phyloP scores from a whole-genome alignment of 2,113 vertebrate species.

The Heliornis fulica region DNA sequence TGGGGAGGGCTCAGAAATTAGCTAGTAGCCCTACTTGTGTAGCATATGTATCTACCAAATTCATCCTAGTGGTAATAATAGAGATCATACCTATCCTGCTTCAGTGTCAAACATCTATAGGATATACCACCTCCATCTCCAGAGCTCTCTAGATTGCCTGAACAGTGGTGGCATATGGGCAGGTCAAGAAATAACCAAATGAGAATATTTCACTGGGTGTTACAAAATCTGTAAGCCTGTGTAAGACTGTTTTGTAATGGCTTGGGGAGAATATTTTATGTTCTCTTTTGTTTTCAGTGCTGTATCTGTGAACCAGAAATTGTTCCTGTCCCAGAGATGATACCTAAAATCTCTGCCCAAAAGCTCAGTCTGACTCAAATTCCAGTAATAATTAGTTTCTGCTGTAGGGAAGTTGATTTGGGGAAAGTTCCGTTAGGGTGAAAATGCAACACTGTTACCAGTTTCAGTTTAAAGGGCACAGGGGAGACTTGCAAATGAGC shows the following conservation, averaged over 20 bases:
- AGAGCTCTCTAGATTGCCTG: not conserved
- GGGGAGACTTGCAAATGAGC: not conserved
- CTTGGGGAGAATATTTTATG: not conserved
- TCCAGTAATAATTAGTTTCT: constrained; percentile 5
- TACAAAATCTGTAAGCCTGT: not conserved
- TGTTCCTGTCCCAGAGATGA: not conserved
- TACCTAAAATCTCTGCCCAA: constrained; percentile 15
- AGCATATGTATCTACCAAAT: not conserved
- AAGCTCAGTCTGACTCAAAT: constrained; percentile 7
- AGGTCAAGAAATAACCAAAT: not conserved
- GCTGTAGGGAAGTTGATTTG: not conserved
- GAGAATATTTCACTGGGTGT: not conserved
- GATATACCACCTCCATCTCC: not conserved
- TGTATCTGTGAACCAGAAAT: not conserved
- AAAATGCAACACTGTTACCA: not conserved
- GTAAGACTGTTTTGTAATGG: not conserved
- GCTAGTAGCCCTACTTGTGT: not conserved
- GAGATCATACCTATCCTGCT: not conserved
- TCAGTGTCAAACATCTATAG: not conserved
- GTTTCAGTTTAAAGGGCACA: constrained; percentile 3
- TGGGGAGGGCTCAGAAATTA: not conserved
- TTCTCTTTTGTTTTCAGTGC: not conserved
- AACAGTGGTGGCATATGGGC: not conserved
- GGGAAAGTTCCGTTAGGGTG: not conserved
- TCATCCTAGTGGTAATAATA: not conserved